These are phyloP conservation scores for Nephrotoma guestfalica DNA, from an alignment of 2,888 invertebrate genomes.

Conservation along the genomic window DNA sequence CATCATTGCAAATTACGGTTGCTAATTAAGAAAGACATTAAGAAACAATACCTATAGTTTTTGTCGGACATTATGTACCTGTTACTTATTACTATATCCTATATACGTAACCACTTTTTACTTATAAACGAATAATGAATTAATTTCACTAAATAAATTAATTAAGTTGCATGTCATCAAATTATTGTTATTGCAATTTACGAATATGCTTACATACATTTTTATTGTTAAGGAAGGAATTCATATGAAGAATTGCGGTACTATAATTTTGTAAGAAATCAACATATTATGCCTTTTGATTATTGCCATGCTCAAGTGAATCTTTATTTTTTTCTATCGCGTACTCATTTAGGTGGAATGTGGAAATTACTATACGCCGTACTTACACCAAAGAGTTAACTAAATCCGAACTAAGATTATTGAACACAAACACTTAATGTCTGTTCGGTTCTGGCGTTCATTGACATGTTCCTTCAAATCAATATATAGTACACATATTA, in stretches of 20 bases:
- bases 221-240: not conserved
- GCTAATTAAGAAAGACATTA: not conserved
- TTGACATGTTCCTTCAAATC: no score
- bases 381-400: no score
- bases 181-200: not conserved
- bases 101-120: not conserved
- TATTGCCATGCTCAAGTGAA: not conserved
- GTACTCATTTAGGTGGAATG: no score
- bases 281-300: not conserved
- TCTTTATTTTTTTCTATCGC: not conserved
- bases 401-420: no score
- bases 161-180: not conserved
- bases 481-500: no score
- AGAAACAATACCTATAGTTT: not conserved
- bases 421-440: no score
- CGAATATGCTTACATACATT: not conserved
- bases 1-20: not conserved
- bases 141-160: not conserved
- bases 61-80: not conserved
- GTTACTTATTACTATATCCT: not conserved
- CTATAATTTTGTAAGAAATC: not conserved
- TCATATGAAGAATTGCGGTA: not conserved
- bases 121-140: not conserved
- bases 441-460: no score
- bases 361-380: no score